Percentiles rank a stretch among this genome's conserved stretches.
Conservation (phyloP, 1,140 invertebrate genomes). For the Eriosoma lanigerum region DNA sequence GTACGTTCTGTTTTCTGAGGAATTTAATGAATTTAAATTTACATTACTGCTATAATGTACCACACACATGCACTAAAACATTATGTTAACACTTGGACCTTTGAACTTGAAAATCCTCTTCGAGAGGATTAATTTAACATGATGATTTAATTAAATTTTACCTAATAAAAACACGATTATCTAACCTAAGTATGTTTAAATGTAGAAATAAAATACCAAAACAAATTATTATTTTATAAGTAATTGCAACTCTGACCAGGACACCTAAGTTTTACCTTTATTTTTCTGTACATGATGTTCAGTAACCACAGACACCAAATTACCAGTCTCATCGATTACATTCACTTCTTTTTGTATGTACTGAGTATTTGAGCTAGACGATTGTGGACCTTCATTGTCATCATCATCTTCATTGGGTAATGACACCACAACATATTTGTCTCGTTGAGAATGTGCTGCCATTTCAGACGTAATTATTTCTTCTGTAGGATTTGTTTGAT, state of each 20-base stretch:
- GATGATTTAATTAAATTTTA: neutral
- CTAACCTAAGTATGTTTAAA: neutral
- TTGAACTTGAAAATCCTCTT: conserved; percentile 47
- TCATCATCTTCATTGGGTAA: conserved; percentile 51
- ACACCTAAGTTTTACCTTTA: conserved; percentile 51
- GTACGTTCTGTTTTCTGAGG: conserved; percentile 37
- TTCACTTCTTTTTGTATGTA: conserved; percentile 49
- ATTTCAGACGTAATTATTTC: conserved; percentile 50
- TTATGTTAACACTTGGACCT: conserved; percentile 52
- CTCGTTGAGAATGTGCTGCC: conserved; percentile 42
- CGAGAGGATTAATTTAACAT: neutral
- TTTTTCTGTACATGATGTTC: conserved; percentile 49
- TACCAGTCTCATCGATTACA: conserved; percentile 49
- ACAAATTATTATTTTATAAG: neutral
- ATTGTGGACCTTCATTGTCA: conserved; percentile 47
- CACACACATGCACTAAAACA: conserved; percentile 50
- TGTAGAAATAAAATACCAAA: neutral
- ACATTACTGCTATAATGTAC: conserved; percentile 43
- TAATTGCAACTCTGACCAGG: conserved; percentile 47
- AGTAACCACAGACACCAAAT: conserved; percentile 51
- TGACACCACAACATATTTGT: conserved; percentile 50
- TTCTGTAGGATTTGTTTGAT: conserved; percentile 52
- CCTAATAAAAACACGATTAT: neutral
- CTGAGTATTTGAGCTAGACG: conserved; percentile 47
- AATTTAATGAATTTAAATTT: conserved; percentile 48